phyloP scores from a whole-genome alignment of 1,140 invertebrate species.

The Apis florea region DNA sequence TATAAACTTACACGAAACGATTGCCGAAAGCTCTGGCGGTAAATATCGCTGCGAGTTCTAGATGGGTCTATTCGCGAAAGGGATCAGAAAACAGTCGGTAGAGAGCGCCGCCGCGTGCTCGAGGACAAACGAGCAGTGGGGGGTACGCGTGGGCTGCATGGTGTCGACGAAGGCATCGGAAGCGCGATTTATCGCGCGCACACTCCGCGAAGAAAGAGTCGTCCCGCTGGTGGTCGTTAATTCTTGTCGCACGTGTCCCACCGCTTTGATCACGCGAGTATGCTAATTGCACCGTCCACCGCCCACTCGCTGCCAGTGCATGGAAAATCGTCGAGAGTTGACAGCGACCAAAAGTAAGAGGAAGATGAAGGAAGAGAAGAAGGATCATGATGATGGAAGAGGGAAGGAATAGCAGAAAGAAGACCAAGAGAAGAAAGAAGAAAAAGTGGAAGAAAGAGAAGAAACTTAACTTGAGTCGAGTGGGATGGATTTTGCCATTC shows the following conservation, averaged over 20 bases:
- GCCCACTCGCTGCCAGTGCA: constrained; percentile 51
- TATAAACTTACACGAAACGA: neutral
- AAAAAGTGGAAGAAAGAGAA: neutral
- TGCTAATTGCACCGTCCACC: constrained; percentile 65
- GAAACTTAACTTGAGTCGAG: constrained; percentile 38
- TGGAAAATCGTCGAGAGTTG: constrained; percentile 7
- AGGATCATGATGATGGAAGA: neutral
- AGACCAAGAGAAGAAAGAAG: neutral
- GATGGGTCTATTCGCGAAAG: neutral
- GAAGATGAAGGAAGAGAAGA: neutral
- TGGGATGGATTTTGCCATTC: constrained; percentile 56
- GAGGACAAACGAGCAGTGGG: constrained; percentile 2
- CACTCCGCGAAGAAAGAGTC: constrained; percentile 56
- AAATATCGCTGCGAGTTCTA: neutral
- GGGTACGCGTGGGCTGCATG: constrained; percentile 27
- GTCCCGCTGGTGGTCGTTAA: constrained; percentile 61
- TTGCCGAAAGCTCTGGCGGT: neutral
- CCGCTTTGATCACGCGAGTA: constrained; percentile 68
- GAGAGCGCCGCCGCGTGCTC: neutral
- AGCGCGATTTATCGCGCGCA: constrained; percentile 61
- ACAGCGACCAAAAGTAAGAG: constrained; percentile 4
- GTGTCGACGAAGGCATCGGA: constrained; percentile 52
- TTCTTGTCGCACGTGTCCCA: constrained; percentile 63
- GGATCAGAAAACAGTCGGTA: neutral
- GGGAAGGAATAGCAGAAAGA: neutral